Base-by-base conservation (phyloP, 2,113 vertebrate genomes). In the Dipodomys stephensi region DNA sequence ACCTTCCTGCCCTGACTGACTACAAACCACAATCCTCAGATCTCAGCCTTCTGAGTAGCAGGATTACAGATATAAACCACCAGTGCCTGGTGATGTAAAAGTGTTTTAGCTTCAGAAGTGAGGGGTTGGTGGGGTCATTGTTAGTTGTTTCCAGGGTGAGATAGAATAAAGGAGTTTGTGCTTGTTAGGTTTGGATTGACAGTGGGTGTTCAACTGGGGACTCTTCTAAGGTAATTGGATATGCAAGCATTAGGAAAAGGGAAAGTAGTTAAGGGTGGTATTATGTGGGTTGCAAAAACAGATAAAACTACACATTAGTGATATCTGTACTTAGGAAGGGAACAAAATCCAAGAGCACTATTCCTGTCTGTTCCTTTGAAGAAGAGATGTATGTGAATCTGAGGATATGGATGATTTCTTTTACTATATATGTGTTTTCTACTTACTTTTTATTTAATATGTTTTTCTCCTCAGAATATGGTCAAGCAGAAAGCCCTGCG, bases 401-500 rank as follows among this genome's bases (percentile, higher is more conserved):
- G 72, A 76, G 44, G 20, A 73, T 65, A 65, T 76, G 30, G 30
- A 72, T 83, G 23, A 65, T 83, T 89, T 78, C 22, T 89, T 92
- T 91, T 72, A 72, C 11, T 4, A 0, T 81, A 20, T 82, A 22
- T 93, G 12, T 78, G 25, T 80, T 93, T 97, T 87, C 35, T 18
- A 30, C 72, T 64, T 93, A 57, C 60, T 95, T 95, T 92, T 81
- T 78, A 82, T 96, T 83, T 93, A 82, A 57, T 94, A 68, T 96
- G 1, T 79, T 62, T 96, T 98, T 65, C 96, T 74, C 97, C 98
- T 92, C 97, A 99, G 99, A 99, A 99, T 96, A 99, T 99, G 99
- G 99, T 99, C 76, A 99, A 99, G 96, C 99, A 99, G 98, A 99
- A 99, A 95, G 99, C 99, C 0, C 83, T 99, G 98, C 97, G 99